Evolutionary conservation across 2,888 invertebrate species (phyloP), one percentile per base, ranked within the genome.

Genomic region (Spilarctia lutea): DNA sequence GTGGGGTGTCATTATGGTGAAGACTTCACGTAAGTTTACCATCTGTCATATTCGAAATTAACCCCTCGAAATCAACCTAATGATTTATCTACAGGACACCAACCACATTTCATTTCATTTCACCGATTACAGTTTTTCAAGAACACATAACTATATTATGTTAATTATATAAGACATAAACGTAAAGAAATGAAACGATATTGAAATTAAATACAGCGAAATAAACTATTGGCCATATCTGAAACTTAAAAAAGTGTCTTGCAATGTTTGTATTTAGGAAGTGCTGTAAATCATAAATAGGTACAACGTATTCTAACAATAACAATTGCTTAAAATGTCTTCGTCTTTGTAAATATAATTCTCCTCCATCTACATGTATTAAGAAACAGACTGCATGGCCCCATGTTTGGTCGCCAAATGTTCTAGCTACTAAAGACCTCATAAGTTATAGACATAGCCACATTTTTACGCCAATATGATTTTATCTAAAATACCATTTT

Each of bases 1-100:
- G 97, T 99, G 99, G 99, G 99, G 99, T 4, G 97, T 99, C 82
- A 98, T 98, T 88, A 98, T 99, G 97, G 94, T 99, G 79, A 97
- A 97, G 89, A 97, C 98, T 87, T 98, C 99, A 79, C 97, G 99
- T 99, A 93, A 97, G 98, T 97, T 60, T 27, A 10, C 27, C 13
- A 60, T n/a, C 27, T 63, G 63, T 63, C 13, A 67, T 16, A 42
- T n/a, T 24, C 11, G n/a, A 10, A n/a, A 2, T 56, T n/a, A 11
- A 56, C 10, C n/a, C 52, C 10, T 60, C n/a, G n/a, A n/a, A n/a
- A 27, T 60, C 18, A 63, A 63, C 6, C 18, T 30, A 1, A 63
- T 7, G 30, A 18, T 63, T 18, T 27, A 30, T 7, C 30, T 27
- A 18, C 18, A 63, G 39, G n/a, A n/a, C n/a, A n/a, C n/a, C n/a